Base-by-base conservation (phyloP, 2,797 vertebrate species). In the Peromyscus melanophrys region DNA sequence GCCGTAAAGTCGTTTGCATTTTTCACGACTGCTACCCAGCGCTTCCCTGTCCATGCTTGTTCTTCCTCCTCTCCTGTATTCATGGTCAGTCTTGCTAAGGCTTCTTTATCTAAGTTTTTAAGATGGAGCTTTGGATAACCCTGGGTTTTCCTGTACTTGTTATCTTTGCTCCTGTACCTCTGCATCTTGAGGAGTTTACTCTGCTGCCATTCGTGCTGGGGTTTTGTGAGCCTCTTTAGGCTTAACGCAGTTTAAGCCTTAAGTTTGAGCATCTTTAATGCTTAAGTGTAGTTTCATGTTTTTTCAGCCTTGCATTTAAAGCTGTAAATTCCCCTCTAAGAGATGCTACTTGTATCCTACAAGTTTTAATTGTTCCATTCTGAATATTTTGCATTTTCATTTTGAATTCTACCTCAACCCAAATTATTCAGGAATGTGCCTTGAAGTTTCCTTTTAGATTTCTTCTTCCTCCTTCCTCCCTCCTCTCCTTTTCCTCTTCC, bases 331-430 rank as follows among this genome's bases (percentile, higher is more conserved):
- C 78, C n/a, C 78, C 55, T 37, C 34, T 25, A 25, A 57, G 6
- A 37, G 57, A 34, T 52, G 34, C 4, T 67, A 43, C 27, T 52
- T 84, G 61, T 27, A 69, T 59, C 63, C 55, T 40, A 90, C 46
- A 88, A 52, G 86, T 90, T 96, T 92, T 87, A 4, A 57, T 23
- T 75, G 29, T 82, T 92, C n/a, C 63, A 57, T 43, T 81, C 40
- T 86, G 63, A 81, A 77, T 90, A 83, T 55, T 96, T 46, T 96
- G 52, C 37, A 71, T 96, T 83, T 88, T 82, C 76, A 78, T 34
- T 73, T 61, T 59, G 21, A 65, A 90, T 93, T 93, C 55, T 78
- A 4, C 55, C 34, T 87, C 65, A 93, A 69, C 31, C 34, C 65
- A n/a, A 69, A 17, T 69, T 69, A 69, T 59, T 23, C 4, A 59